A percentile compares a stretch with the other conserved stretches of the same genome.
Evolutionary conservation across 2,888 invertebrate species (phyloP).

Genomic region (Aproaerema taeniolella): DNA sequence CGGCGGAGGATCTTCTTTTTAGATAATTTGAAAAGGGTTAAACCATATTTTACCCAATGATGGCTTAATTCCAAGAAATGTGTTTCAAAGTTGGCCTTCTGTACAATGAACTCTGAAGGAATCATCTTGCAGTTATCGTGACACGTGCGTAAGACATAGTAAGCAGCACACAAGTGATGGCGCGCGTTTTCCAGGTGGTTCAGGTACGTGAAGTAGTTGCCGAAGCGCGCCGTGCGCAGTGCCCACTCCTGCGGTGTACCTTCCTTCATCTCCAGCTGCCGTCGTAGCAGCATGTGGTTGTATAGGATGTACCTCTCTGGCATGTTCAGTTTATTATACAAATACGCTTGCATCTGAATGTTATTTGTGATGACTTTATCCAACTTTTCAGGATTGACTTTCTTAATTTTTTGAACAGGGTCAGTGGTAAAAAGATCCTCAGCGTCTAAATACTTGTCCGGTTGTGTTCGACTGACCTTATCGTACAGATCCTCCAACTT

Average conservation of each 20-base stretch:
- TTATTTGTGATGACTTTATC: slow-evolving; percentile 79
- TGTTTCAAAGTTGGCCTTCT: slow-evolving; percentile 60
- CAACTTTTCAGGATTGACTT: slow-evolving; percentile 66
- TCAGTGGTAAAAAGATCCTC: slow-evolving; percentile 74
- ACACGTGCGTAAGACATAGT: slow-evolving; percentile 72
- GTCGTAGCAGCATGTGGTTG: slow-evolving; percentile 74
- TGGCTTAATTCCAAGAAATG: slow-evolving; percentile 73
- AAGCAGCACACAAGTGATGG: slow-evolving; percentile 81
- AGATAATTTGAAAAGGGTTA: slow-evolving; percentile 75
- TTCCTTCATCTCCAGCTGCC: slow-evolving; percentile 75
- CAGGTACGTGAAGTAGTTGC: slow-evolving; percentile 67
- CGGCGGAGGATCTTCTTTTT: slow-evolving; percentile 62
- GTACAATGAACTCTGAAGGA: slow-evolving; percentile 58
- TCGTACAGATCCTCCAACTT: slow-evolving; percentile 63
- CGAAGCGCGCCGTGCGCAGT: slow-evolving; percentile 69
- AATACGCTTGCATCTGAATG: slow-evolving; percentile 79
- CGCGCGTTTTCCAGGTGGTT: slow-evolving; percentile 69
- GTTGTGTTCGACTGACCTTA: slow-evolving; percentile 43
- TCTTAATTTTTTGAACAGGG: slow-evolving; percentile 40
- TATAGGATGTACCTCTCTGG: slow-evolving; percentile 71
- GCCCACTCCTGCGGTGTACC: slow-evolving; percentile 78
- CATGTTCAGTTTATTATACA: slow-evolving; percentile 74
- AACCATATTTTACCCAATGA: slow-evolving; percentile 79
- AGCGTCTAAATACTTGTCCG: slow-evolving; percentile 57
- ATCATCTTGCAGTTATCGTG: slow-evolving; percentile 70